Evolutionary conservation across 2,888 invertebrate species (phyloP), one percentile per base, ranked within the genome.

Genomic region (Griposia aprilina): DNA sequence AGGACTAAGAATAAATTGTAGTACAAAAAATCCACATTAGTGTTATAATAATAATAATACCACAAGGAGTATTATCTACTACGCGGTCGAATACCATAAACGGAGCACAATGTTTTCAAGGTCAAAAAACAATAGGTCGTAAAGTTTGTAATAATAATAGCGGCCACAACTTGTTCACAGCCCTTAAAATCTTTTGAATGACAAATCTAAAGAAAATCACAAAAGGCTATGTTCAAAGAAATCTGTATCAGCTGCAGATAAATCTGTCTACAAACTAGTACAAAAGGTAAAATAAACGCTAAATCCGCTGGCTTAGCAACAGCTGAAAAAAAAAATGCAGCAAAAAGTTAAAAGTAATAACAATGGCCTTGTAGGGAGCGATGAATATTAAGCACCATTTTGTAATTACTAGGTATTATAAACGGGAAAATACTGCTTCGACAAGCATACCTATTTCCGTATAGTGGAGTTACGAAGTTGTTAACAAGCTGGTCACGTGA

Each of bases 401-500:
- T 57, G n/a, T 81, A 77, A 79, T 66, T 66, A 63, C 30, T 59
- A 55, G 13, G 74, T 62, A 52, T 60, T 62, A 62, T 59, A 59
- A 69, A 73, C 70, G 73, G 82, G 88, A 82, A 86, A 87, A 85
- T 80, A 85, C 78, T 48, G 45, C 69, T 30, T 77, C 75, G 78
- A 70, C 82, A 82, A 72, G 48, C 66, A 66, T 52, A 74, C 69
- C 60, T 77, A 80, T 82, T 87, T 85, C 74, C 85, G 65, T 50
- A 67, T 65, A 68, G 70, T 72, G 63, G 72, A 71, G 65, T 80
- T 67, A 55, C 83, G 63, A 48, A 50, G 57, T 81, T 69, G 26
- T 82, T 73, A 72, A 70, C 52, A 79, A 74, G 45, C 62, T 15
- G 52, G 71, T 69, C 80, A 85, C 72, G 83, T 83, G 75, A 83